Base-by-base conservation (phyloP, 2,888 invertebrate genomes). In the Amaurobius ferox region DNA sequence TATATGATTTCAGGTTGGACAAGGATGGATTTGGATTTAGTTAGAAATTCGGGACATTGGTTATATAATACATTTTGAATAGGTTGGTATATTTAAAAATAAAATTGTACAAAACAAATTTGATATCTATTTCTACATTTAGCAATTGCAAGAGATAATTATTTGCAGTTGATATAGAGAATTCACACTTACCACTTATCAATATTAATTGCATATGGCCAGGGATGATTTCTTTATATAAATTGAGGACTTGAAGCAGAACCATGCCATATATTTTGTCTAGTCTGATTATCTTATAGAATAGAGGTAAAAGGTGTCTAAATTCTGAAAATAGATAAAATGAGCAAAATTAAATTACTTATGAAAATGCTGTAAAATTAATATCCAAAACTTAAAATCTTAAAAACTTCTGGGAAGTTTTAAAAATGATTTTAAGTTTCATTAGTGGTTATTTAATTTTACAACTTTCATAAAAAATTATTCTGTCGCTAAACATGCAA, bases 221-320 rank as follows among this genome's bases (percentile, higher is more conserved):
- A 68, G 67, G 9, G 40, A 35, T 23, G 71, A 73, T 19, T 62
- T 64, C 30, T 48, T 61, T 40, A 71, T 40, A 71, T 61, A 77
- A 77, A 83, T 83, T 83, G 83, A 77, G 83, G 71, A 77, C 83
- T 61, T 83, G 77, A 35, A 68, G 76, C 83, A 77, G 74, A 35
- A 40, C 23, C 11, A 55, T 9, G 16, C 66, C n/a, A 64, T 26
- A 29, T n/a, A 66, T 19, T 16, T 35, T 66, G 32, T n/a, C 0
- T 32, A n/a, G 13, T 28, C 28, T 29, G 64, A 29, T 28, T 35
- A 32, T 1, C 11, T 30, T 30, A 61, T 9, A 61, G 13, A 1
- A 29, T 29, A 64, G 29, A 19, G 5, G n/a, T 5, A 16, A 64
- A 64, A 64, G 3, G 30, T 29, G 11, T 9, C 61, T 64, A 64